phyloP scores from a whole-genome alignment of 2,797 vertebrate species.

The Triplophysa bombifrons region DNA sequence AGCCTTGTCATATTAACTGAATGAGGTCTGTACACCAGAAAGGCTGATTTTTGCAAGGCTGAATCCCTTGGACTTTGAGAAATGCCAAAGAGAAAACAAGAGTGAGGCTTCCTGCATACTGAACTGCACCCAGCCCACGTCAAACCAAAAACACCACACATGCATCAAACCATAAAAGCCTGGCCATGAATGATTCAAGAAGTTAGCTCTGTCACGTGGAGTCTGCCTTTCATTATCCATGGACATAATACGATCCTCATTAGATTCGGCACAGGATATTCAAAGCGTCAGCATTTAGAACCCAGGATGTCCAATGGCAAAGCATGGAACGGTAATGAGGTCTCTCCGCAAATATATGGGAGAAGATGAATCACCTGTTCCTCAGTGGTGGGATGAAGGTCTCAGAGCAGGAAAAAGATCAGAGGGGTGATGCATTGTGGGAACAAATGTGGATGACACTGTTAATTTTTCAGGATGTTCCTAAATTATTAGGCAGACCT shows the following conservation, averaged over 20 bases:
- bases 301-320: background rate
- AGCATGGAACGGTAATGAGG: conserved; percentile 20
- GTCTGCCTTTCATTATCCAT: conserved; percentile 34
- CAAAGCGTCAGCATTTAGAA: background rate
- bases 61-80: conserved; percentile 27
- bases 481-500: background rate
- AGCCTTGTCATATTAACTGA: background rate
- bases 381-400: conserved; percentile 12
- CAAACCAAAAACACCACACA: conserved; percentile 19
- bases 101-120: conserved; percentile 1
- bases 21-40: background rate
- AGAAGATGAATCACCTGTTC: conserved; percentile 38
- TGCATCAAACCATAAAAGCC: conserved; percentile 20
- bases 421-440: conserved; percentile 6
- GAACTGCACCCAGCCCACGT: conserved; percentile 20
- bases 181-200: conserved; percentile 29
- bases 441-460: background rate
- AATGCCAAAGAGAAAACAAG: conserved; percentile 22
- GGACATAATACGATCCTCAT: conserved; percentile 10
- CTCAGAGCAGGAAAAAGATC: background rate
- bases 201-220: conserved; percentile 18
- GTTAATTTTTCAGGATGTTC: background rate
- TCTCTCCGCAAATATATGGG: conserved; percentile 24
- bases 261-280: conserved; percentile 6
- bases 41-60: conserved; percentile 18